Base-by-base conservation (phyloP, 2,113 vertebrate species). In the Archocentrus centrarchus region DNA sequence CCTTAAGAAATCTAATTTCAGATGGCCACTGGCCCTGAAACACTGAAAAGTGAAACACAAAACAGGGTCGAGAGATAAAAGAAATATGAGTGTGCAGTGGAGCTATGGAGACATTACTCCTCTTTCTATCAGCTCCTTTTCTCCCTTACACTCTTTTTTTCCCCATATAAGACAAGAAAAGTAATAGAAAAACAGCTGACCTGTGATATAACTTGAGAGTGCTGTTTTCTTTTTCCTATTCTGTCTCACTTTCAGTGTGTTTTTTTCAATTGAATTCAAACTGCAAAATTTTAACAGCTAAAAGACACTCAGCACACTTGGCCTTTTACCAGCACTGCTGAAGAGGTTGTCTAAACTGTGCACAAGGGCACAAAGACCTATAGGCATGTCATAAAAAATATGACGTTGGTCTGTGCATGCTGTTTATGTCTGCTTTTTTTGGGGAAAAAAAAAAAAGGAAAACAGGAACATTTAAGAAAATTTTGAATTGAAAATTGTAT, bases 1-100 rank as follows among this genome's bases (percentile, higher is more conserved):
- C 58, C 75, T 79, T 14, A 14, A 81, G 58, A 90, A 92, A 94
- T 89, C 83, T 91, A 17, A 93, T 93, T 91, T 91, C 84, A 91
- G 80, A 81, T 50, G 68, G 35, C 80, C 83, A 81, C 32, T 81
- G 81, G 89, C 82, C 88, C 79, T 85, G 88, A 89, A 90, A 83
- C 57, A 53, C 70, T 70, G 70, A 59, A 75, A 78, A 89, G 79
- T 75, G 79, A 87, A 82, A 80, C 83, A 75, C 53, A 81, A 84
- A 85, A 90, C 73, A 83, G 57, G 86, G 76, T 83, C 10, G 84
- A 68, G 22, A 79, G 84, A 90, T 62, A 44, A n/a, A 79, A 84
- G 50, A 85, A 85, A 77, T 79, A 63, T 50, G 77, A 68, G 68
- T 24, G 66, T 62, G 47, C 59, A 85, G 27, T 66, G 59, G 62